These are phyloP conservation scores for Trichosurus vulpecula DNA, from an alignment of 2,797 vertebrate genomes.

Conservation along the genomic window DNA sequence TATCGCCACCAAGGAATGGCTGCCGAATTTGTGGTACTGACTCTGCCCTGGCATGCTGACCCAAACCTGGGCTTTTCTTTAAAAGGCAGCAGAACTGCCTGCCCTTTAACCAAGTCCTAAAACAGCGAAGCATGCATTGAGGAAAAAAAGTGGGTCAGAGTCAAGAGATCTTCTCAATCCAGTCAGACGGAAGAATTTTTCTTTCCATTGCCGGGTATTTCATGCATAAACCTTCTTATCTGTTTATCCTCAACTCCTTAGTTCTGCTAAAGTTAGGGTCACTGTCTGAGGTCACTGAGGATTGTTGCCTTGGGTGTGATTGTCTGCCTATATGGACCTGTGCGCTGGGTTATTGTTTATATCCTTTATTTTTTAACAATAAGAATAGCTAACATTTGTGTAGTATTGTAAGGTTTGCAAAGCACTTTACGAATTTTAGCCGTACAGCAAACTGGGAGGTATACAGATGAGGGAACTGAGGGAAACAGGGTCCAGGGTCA, in stretches of 20 bases:
- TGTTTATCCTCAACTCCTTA: neutral
- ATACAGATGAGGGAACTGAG: neutral
- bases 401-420: neutral
- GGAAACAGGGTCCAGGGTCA: neutral
- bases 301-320: neutral
- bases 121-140: neutral
- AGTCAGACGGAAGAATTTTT: neutral
- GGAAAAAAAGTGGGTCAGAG: slow-evolving; percentile 15
- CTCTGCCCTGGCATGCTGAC: neutral
- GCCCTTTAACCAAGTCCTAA: neutral
- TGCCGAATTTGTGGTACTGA: neutral
- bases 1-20: neutral
- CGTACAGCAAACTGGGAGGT: neutral
- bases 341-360: neutral
- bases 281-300: neutral
- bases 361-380: neutral
- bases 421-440: neutral
- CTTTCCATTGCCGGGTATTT: neutral
- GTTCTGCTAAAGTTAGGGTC: neutral
- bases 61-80: neutral
- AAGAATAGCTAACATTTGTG: neutral
- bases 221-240: neutral
- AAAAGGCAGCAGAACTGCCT: slow-evolving; percentile 8
- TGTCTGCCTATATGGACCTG: neutral
- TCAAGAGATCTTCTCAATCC: slow-evolving; percentile 1